Evolutionary conservation across 2,888 invertebrate genomes (phyloP).

Genomic region (Lithodes maja): DNA sequence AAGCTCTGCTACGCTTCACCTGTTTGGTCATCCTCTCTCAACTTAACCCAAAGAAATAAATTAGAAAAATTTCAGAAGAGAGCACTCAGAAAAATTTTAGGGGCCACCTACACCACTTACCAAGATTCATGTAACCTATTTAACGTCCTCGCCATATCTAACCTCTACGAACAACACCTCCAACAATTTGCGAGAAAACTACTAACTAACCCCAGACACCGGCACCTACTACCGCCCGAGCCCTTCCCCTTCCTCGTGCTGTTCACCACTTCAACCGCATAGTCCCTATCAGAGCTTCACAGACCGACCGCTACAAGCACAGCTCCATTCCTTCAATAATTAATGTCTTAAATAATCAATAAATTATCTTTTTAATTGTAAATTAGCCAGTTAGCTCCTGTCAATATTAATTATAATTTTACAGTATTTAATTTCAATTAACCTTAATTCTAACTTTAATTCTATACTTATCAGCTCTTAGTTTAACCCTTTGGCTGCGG

Average conservation of each 20-base stretch:
- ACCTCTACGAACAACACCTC: no score
- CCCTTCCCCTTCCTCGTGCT: not conserved
- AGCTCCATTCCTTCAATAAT: no score
- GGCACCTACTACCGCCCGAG: not conserved
- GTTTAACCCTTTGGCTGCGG: not conserved
- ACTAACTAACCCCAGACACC: no score
- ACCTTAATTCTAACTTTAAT: not conserved
- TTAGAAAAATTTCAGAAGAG: not conserved
- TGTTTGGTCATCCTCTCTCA: no score
- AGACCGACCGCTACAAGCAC: no score
- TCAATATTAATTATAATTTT: not conserved
- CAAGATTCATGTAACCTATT: no score
- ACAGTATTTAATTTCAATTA: not conserved
- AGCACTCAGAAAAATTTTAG: not conserved
- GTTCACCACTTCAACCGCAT: not conserved
- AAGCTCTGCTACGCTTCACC: not conserved
- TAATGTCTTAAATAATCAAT: no score
- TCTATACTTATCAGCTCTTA: not conserved
- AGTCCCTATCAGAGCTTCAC: no score
- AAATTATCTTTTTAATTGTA: no score
- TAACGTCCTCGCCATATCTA: no score
- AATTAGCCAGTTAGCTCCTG: not conserved
- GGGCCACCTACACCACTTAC: no score
- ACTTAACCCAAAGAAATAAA: not conserved
- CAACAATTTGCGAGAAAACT: no score